Conservation (phyloP, 92 coral and sea anemone genomes). For the Phenganax stokvisi region DNA sequence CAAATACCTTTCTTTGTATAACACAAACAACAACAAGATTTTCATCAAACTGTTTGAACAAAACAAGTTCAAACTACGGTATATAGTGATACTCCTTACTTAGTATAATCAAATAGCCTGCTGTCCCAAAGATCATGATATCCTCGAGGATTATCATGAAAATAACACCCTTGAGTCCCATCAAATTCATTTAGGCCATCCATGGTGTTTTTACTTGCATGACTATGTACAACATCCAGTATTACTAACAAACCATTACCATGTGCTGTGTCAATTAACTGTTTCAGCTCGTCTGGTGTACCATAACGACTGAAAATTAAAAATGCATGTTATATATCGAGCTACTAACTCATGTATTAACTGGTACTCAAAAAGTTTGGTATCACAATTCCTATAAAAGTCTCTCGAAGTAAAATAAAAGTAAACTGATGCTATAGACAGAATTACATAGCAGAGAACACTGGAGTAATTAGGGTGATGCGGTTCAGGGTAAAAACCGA, state of each 20-base stretch:
- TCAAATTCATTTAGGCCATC: slow-evolving; percentile 97
- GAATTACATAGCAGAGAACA: no score
- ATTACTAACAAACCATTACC: slow-evolving; percentile 76
- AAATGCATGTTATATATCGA: not conserved
- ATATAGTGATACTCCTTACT: slow-evolving; percentile 53
- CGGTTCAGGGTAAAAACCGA: no score
- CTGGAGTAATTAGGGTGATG: no score
- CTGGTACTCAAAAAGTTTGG: no score
- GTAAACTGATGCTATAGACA: no score
- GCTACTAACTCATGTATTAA: not conserved
- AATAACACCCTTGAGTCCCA: slow-evolving; percentile 85
- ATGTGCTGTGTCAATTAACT: slow-evolving; percentile 86
- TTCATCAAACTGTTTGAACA: not conserved
- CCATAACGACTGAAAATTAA: slow-evolving; percentile 76
- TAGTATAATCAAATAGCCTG: slow-evolving; percentile 79
- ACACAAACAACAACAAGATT: no score
- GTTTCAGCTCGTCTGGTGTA: slow-evolving; percentile 87
- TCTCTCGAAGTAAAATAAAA: no score
- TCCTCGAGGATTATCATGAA: slow-evolving; percentile 69
- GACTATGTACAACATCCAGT: slow-evolving; percentile 93
- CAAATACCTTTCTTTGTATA: no score
- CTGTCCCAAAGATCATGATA: slow-evolving; percentile 90
- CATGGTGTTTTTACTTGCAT: slow-evolving; percentile 89
- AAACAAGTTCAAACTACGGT: not conserved
- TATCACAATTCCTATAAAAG: no score